phyloP scores from a whole-genome alignment of 2,797 vertebrate genomes.

The Enteromius trimaculatus region DNA sequence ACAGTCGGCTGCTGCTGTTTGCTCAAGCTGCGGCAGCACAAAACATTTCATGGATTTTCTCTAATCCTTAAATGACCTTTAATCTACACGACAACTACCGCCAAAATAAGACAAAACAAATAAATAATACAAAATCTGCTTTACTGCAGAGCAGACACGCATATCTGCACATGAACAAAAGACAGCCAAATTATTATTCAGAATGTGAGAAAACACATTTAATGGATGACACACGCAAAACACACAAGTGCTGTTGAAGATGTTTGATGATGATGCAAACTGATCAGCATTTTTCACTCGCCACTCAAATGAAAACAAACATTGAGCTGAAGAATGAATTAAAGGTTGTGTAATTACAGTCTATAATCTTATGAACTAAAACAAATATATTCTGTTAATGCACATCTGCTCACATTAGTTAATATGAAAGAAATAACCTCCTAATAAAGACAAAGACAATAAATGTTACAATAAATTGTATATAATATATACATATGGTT shows the following conservation, averaged over 20 bases:
- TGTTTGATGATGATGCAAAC: neutral
- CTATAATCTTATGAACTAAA: neutral
- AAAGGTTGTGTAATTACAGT: neutral
- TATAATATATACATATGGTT: neutral
- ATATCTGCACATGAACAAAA: neutral
- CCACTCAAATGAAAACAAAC: no score
- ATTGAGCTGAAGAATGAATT: neutral
- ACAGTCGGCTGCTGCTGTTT: neutral
- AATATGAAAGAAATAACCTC: neutral
- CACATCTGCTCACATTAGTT: neutral
- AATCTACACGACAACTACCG: neutral
- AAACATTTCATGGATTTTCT: constrained; percentile 9
- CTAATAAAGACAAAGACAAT: neutral
- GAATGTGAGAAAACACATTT: neutral
- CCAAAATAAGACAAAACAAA: neutral
- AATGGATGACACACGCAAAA: neutral
- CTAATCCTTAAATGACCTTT: constrained; percentile 17
- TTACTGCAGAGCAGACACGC: neutral
- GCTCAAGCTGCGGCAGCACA: neutral
- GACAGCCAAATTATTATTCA: neutral
- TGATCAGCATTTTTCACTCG: neutral
- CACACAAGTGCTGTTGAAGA: neutral
- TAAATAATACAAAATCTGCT: neutral
- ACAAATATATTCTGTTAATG: neutral
- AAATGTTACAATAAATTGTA: neutral